A percentile compares a stretch with the other conserved stretches of the same genome.
phyloP scores from a whole-genome alignment of 2,113 vertebrate genomes.

The Passer domesticus region DNA sequence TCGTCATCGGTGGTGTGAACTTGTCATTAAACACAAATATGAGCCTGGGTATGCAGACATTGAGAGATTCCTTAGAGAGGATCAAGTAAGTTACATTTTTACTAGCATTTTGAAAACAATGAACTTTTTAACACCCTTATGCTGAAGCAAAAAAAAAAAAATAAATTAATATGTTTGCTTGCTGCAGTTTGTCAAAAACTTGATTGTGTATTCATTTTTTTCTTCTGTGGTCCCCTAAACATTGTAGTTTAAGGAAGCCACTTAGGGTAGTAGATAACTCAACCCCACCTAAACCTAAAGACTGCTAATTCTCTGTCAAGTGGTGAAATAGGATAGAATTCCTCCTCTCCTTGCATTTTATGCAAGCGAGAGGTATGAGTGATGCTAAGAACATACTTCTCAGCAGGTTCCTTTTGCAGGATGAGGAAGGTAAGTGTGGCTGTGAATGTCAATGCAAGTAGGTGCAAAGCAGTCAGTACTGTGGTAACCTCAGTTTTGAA shows the following conservation, averaged over 20 bases:
- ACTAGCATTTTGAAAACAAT: background rate
- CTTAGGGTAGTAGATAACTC: background rate
- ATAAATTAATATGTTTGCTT: background rate
- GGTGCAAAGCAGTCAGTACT: background rate
- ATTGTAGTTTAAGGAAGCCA: background rate
- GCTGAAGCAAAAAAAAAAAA: background rate
- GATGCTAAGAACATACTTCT: background rate
- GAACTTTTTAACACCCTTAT: background rate
- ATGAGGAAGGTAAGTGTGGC: background rate
- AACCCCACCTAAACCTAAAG: background rate
- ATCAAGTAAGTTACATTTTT: slow-evolving; percentile 80
- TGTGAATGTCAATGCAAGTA: background rate
- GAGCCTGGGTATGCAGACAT: slow-evolving; percentile 80
- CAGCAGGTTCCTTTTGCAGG: background rate
- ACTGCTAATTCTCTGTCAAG: background rate
- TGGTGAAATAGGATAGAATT: background rate
- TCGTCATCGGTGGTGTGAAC: slow-evolving; percentile 95
- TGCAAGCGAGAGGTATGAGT: background rate
- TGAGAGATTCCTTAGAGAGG: slow-evolving; percentile 85
- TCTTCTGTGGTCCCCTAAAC: background rate
- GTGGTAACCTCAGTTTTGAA: background rate
- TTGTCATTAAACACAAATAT: slow-evolving; percentile 86
- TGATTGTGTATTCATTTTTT: background rate
- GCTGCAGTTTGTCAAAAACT: background rate
- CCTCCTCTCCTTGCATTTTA: background rate